Conservation (phyloP, 2,888 invertebrate genomes). For the Hecatera dysodea region DNA sequence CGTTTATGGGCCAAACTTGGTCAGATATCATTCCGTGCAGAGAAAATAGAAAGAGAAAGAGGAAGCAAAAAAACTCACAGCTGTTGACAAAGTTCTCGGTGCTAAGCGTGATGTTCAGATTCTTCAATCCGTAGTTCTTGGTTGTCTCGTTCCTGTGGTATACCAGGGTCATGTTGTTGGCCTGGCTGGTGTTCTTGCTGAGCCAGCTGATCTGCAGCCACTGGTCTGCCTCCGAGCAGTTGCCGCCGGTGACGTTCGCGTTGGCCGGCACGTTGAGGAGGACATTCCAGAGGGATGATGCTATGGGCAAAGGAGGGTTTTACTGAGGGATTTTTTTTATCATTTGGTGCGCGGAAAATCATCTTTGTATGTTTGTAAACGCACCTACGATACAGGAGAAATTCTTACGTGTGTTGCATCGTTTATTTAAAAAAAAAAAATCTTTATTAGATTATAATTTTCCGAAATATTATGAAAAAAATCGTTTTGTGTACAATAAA, state of each 20-base stretch:
- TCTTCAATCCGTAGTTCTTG: conserved; percentile 78
- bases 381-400: no score
- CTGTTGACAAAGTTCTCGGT: conserved; percentile 84
- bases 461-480: no score
- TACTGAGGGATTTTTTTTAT: not conserved
- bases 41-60: no score
- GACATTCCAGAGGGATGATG: conserved; percentile 69
- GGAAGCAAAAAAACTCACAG: conserved; percentile 78
- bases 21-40: no score
- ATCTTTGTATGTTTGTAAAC: no score
- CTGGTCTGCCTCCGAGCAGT: conserved; percentile 77
- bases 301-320: conserved; percentile 65
- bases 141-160: conserved; percentile 79
- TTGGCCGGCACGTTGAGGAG: conserved; percentile 80
- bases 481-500: no score
- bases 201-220: conserved; percentile 75
- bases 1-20: no score
- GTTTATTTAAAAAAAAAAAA: no score
- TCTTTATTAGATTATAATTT: no score
- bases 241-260: conserved; percentile 74
- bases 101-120: conserved; percentile 77
- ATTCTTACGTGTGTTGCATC: no score
- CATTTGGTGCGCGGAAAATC: no score
- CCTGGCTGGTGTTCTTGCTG: conserved; percentile 55
- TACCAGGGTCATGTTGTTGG: conserved; percentile 76